A percentile compares a stretch with the other conserved stretches of the same genome.
phyloP scores from a whole-genome alignment of 2,888 invertebrate genomes.

The Xestia c-nigrum region DNA sequence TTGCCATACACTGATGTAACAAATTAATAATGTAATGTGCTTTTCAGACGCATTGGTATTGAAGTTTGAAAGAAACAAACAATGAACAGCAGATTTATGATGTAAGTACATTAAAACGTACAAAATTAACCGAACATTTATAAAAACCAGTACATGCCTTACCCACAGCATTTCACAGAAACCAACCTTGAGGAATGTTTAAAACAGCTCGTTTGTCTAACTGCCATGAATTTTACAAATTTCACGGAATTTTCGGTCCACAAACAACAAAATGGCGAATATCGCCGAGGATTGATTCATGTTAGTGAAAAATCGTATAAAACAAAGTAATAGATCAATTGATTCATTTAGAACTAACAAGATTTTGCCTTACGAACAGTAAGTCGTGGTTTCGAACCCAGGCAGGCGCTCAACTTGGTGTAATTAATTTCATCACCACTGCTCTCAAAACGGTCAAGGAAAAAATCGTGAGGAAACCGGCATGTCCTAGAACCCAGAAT shows the following conservation, averaged over 20 bases:
- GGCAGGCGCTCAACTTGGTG: too few relatives aligned
- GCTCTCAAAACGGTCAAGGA: too few relatives aligned
- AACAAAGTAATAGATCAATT: neutral
- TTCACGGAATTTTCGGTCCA: neutral
- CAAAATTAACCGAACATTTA: neutral
- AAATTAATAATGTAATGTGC: too few relatives aligned
- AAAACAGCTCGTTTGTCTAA: conserved; percentile 4
- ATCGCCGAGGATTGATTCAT: neutral
- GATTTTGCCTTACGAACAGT: too few relatives aligned
- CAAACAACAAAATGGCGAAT: neutral
- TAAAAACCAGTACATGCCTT: neutral
- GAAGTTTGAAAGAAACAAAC: neutral
- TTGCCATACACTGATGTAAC: too few relatives aligned
- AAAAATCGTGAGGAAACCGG: too few relatives aligned
- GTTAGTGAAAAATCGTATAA: neutral
- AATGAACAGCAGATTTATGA: neutral
- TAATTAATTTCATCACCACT: too few relatives aligned
- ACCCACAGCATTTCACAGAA: conserved; percentile 3
- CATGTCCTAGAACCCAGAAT: too few relatives aligned
- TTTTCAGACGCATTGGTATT: neutral
- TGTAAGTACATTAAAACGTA: neutral
- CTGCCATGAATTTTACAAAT: neutral
- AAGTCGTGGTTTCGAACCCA: too few relatives aligned
- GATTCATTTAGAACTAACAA: neutral
- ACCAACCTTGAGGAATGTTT: neutral